These are phyloP conservation scores for Aporrectodea caliginosa DNA, from an alignment of 1,140 invertebrate species.

Conservation along the genomic window DNA sequence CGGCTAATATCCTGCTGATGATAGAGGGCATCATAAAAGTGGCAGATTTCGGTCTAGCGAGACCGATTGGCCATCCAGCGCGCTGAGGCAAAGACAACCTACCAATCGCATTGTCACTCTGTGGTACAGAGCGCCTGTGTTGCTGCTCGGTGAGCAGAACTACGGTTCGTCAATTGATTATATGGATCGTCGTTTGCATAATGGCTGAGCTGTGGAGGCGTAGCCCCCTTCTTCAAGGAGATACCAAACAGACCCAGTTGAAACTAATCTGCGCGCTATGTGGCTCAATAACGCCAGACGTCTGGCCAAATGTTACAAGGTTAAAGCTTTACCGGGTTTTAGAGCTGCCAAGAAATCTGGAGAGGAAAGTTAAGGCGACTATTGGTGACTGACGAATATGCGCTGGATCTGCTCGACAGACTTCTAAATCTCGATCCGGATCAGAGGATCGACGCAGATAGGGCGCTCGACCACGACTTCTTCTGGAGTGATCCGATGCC, in stretches of 20 bases:
- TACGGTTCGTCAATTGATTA: slow-evolving; percentile 18
- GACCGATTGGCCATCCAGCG: slow-evolving; percentile 79
- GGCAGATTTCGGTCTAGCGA: slow-evolving; percentile 56
- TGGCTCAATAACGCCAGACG: slow-evolving; percentile 87
- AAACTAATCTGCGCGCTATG: slow-evolving; percentile 92
- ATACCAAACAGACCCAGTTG: slow-evolving; percentile 90
- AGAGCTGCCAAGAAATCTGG: slow-evolving; percentile 83
- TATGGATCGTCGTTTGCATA: slow-evolving; percentile 22
- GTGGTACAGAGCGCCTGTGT: slow-evolving; percentile 19
- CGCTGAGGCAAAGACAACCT: slow-evolving; percentile 62
- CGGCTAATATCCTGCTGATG: slow-evolving; percentile 92
- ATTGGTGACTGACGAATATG: slow-evolving; percentile 86
- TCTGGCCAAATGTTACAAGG: slow-evolving; percentile 88
- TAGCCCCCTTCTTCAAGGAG: slow-evolving; percentile 73
- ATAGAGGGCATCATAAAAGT: slow-evolving; percentile 73
- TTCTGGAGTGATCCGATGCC: slow-evolving; percentile 97
- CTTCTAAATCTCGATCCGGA: slow-evolving; percentile 84
- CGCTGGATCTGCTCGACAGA: slow-evolving; percentile 89
- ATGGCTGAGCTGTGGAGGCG: slow-evolving; percentile 66
- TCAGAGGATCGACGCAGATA: slow-evolving; percentile 84
- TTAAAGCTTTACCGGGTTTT: slow-evolving; percentile 87
- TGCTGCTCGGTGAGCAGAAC: not conserved
- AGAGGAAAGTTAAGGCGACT: slow-evolving; percentile 83
- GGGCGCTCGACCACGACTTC: slow-evolving; percentile 92
- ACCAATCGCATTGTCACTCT: slow-evolving; percentile 96